Evolutionary conservation across 2,113 vertebrate species (phyloP).

Genomic region (Rana temporaria): DNA sequence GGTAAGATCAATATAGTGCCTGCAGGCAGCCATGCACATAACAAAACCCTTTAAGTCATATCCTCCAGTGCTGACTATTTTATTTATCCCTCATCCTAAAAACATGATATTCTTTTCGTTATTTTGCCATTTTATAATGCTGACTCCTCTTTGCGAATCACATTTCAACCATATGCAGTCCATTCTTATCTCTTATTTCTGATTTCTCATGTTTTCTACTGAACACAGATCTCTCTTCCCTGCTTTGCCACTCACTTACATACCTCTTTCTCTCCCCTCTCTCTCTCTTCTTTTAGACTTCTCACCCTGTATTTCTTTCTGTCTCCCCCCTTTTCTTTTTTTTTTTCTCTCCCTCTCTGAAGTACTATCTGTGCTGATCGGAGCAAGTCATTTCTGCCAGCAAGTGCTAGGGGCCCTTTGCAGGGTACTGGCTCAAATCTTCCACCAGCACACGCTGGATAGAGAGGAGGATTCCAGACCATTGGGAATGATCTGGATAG

Average conservation of each 20-base stretch:
- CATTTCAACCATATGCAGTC: slow-evolving; percentile 47
- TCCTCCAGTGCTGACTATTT: no score
- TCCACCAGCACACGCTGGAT: slow-evolving; percentile 80
- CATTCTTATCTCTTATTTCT: slow-evolving; percentile 42
- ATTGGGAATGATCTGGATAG: slow-evolving; percentile 75
- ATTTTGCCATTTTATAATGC: neutral
- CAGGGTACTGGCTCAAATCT: slow-evolving; percentile 83
- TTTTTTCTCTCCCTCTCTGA: slow-evolving; percentile 63
- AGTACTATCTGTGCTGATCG: slow-evolving; percentile 88
- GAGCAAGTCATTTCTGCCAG: slow-evolving; percentile 81
- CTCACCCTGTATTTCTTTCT: slow-evolving; percentile 37
- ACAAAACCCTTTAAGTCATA: no score
- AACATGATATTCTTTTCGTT: no score
- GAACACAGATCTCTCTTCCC: neutral
- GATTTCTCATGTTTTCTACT: slow-evolving; percentile 24
- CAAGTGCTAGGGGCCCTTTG: slow-evolving; percentile 89
- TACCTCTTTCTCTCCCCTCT: slow-evolving; percentile 37
- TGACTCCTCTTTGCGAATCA: neutral
- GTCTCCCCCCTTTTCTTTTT: slow-evolving; percentile 59
- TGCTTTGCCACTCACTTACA: slow-evolving; percentile 12
- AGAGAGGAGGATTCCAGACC: slow-evolving; percentile 90
- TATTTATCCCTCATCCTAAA: no score
- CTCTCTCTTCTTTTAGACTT: slow-evolving; percentile 2
- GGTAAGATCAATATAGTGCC: no score
- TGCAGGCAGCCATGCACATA: no score